phyloP scores from a whole-genome alignment of 2,888 invertebrate genomes.

The Ligdia adustata region DNA sequence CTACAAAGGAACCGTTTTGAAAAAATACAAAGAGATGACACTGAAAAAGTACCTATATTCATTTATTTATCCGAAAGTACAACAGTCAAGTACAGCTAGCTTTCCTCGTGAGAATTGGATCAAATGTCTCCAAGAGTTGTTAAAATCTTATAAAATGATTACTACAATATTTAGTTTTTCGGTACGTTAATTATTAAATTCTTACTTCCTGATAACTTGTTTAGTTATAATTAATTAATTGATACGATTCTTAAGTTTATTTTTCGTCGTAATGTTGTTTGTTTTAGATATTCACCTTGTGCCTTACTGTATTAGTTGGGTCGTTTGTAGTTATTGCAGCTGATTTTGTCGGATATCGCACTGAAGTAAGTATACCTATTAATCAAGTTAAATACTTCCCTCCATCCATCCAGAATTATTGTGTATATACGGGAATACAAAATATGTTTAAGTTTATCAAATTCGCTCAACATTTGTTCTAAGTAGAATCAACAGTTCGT shows the following conservation, averaged over 20 bases:
- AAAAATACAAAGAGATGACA: conserved; percentile 9
- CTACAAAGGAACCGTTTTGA: conserved; percentile 2
- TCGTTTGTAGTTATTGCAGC: conserved; percentile 41
- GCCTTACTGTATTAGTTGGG: conserved; percentile 41
- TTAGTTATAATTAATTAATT: too few species aligned
- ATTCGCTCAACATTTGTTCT: too few species aligned
- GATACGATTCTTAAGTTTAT: too few species aligned
- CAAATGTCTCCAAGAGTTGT: conserved; percentile 38
- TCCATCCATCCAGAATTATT: too few species aligned
- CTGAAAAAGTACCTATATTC: conserved; percentile 7
- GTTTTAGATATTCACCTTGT: conserved; percentile 46
- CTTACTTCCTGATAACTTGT: background rate
- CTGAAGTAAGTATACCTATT: conserved; percentile 41
- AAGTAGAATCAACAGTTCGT: too few species aligned
- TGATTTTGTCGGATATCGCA: conserved; percentile 37
- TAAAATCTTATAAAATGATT: conserved; percentile 41
- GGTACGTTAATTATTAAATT: too few species aligned
- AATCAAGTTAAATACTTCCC: too few species aligned
- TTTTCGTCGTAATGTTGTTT: background rate
- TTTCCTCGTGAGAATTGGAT: conserved; percentile 31
- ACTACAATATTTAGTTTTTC: conserved; percentile 42
- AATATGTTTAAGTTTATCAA: too few species aligned
- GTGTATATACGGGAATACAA: too few species aligned
- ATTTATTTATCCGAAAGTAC: conserved; percentile 15
- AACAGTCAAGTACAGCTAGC: background rate